Evolutionary conservation across 1,140 invertebrate species (phyloP), one percentile per base, ranked within the genome.

Genomic region (Chironomus striatipennis): DNA sequence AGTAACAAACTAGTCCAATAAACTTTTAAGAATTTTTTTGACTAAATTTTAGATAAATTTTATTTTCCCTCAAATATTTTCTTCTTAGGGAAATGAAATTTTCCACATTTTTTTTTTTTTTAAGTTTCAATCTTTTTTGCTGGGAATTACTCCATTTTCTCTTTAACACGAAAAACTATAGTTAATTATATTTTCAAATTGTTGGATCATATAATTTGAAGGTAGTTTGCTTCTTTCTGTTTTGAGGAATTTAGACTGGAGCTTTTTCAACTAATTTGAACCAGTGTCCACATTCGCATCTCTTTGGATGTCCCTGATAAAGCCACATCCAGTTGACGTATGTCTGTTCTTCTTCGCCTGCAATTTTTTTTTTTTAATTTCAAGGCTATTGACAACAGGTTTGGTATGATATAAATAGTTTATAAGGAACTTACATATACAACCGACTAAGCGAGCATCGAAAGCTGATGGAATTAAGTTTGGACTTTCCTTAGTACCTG

Each of bases 231-330:
- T 70, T 34, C 24, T 34, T 34, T 34, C 1, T 15, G 65, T 17
- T 9, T 3, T 70, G n/a, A 70, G 65, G 9, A 34, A 77, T 80
- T 89, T 90, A 91, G 79, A 89, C 79, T 78, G 87, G 85, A 75
- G 85, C 82, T 81, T 88, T 90, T 79, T 94, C 89, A 57, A 90
- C 87, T 76, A 98, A 85, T 85, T 97, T 95, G 86, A 96, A 99
- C 95, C 95, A 99, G 82, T 97, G 88, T 57, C 97, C 97, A 83
- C 97, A 98, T 80, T 92, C 91, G 80, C 97, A 99, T 76, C 97
- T 90, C 79, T 93, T 93, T 47, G 94, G 90, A 77, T 90, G 87
- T 17, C 93, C 96, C 83, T 88, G 87, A 81, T 97, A 89, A 77
- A 99, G 82, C 91, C 94, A 96, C 91, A 98, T 96, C 93, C 94